These are phyloP conservation scores for Candoia aspera DNA, from an alignment of 2,113 vertebrate genomes.

Conservation along the genomic window DNA sequence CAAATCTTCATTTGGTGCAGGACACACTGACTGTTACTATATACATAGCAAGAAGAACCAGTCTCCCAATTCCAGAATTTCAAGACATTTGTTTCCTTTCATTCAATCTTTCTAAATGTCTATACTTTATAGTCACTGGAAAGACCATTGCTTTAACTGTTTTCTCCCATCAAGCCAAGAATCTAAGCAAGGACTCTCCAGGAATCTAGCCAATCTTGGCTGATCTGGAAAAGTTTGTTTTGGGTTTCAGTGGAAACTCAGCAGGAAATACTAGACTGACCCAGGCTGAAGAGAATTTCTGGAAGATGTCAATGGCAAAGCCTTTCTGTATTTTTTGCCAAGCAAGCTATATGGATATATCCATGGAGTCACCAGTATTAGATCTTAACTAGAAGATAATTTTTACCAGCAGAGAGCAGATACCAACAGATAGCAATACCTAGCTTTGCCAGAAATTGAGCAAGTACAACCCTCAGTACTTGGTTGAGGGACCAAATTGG, in stretches of 20 bases:
- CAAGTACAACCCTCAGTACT: background rate
- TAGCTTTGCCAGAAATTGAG: background rate
- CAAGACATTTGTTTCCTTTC: background rate
- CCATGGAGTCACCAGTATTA: background rate
- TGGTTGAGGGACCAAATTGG: background rate
- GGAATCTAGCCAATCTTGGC: background rate
- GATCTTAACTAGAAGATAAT: background rate
- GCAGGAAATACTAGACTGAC: background rate
- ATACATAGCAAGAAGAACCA: background rate
- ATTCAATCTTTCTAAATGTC: background rate
- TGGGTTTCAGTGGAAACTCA: background rate
- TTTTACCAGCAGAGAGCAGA: background rate
- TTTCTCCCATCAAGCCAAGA: background rate
- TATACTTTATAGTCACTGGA: background rate
- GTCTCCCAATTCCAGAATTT: background rate
- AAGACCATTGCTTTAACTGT: background rate
- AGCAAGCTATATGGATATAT: background rate
- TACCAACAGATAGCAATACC: background rate
- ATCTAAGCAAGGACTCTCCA: background rate
- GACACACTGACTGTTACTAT: background rate
- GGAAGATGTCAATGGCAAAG: background rate
- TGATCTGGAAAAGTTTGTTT: background rate
- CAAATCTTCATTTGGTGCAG: background rate
- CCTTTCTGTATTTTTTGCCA: background rate
- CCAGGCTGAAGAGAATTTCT: background rate